These are phyloP conservation scores for Lepidocyrtinus sp. DNA, from an alignment of 2,888 invertebrate genomes.

Conservation along the genomic window DNA sequence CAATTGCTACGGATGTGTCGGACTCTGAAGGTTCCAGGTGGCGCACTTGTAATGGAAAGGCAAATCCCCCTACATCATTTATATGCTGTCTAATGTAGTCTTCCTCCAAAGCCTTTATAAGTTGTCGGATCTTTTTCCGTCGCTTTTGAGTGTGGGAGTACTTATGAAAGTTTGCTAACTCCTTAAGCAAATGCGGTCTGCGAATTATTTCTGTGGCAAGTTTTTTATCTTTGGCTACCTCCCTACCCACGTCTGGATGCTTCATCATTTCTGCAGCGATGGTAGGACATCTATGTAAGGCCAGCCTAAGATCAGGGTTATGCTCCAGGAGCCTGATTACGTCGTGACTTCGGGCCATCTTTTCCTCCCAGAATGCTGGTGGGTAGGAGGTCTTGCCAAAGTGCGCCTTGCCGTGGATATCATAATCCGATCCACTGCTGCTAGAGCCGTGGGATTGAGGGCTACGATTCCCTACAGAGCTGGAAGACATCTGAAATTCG, in stretches of 20 bases:
- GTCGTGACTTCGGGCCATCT: conserved; percentile 28
- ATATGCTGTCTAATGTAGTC: conserved; percentile 23
- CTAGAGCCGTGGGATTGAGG: background rate
- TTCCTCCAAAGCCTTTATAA: conserved; percentile 26
- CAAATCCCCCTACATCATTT: conserved; percentile 17
- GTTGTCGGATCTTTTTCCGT: conserved; percentile 14
- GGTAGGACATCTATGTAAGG: conserved; percentile 32
- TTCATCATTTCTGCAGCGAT: conserved; percentile 42
- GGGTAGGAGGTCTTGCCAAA: background rate
- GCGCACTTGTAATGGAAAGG: background rate
- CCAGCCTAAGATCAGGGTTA: conserved; percentile 22
- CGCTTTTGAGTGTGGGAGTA: conserved; percentile 30
- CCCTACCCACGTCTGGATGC: conserved; percentile 41
- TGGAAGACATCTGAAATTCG: conserved; percentile 24
- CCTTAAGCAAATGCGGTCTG: conserved; percentile 35
- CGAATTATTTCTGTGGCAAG: conserved; percentile 44
- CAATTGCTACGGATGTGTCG: conserved; percentile 16
- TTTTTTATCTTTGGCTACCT: conserved; percentile 44
- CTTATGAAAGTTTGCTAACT: conserved; percentile 43
- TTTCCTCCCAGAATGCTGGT: conserved; percentile 44
- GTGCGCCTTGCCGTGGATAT: background rate
- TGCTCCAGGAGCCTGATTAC: conserved; percentile 25
- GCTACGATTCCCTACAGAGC: conserved; percentile 21
- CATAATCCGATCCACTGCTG: background rate
- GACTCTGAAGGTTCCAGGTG: conserved; percentile 11